Evolutionary conservation across 2,113 vertebrate species (phyloP), one percentile per base, ranked within the genome.

Genomic region (Sardina pilchardus): DNA sequence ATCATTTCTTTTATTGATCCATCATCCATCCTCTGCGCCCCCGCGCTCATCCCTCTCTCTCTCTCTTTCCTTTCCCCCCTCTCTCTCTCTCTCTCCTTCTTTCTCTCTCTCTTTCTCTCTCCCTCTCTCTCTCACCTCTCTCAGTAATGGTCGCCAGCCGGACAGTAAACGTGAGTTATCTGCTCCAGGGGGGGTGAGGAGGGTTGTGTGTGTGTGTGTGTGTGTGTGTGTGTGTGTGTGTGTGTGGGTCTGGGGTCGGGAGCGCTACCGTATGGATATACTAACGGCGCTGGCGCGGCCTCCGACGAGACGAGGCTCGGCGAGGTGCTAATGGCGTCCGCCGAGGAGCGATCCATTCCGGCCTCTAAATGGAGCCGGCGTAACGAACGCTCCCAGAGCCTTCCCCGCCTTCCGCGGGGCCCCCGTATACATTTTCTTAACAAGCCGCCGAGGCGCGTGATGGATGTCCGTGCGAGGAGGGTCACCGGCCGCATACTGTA

Each of bases 1-100:
- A 91, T 87, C 85, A 88, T 86, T 88, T 88, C 75, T 81, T 88
- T 81, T 89, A 91, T 89, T 86, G 90, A 91, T 88, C 67, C 42
- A 67, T 84, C 86, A 80, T 88, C 85, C 86, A n/a, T 89, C 82
- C 84, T 63, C 24, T 5, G 45, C 30, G 0, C 26, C 26, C 71
- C 71, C 3, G 63, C 14, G 26, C 63, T 71, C n/a, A 26, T 85
- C 48, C 71, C 84, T 81, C 59, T 67, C 45, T 39, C 71, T 39
- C 71, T 14, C 30, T 78, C 26, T 26, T n/a, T 71, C 59, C 24
- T 24, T 67, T 3, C 26, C 59, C 24, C 59, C 24, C n/a, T 71
- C 63, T 71, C n/a, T 71, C n/a, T 71, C n/a, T 34, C 63, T 26
- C 24, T 26, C 26, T 71, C 7, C n/a, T n/a, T n/a, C n/a, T n/a